Evolutionary conservation across 2,113 vertebrate genomes (phyloP), one percentile per base, ranked within the genome.

Genomic region (Dipodomys spectabilis): DNA sequence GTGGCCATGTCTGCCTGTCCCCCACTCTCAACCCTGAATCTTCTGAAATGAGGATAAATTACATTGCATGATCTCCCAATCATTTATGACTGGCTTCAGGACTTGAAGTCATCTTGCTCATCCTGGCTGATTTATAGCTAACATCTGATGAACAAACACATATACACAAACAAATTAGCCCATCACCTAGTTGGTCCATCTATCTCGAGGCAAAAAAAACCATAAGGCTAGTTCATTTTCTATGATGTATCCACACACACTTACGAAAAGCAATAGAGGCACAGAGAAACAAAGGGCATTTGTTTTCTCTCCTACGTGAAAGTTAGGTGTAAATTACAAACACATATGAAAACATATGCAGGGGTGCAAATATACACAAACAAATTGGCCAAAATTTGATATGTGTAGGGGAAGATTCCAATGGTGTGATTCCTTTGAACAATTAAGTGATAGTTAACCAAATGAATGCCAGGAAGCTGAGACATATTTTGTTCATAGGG

Each of bases 191-290:
- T n/a, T 39, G 23, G 19, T 57, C 49, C 53, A 80, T 45, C n/a
- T 77, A 73, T 68, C 60, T 39, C 0, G 0, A 49, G 32, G 8
- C 67, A 25, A 69, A 39, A 53, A 18, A 39, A 86, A 79, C 8
- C 5, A 67, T 81, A 79, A 64, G n/a, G 3, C 57, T 68, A 82
- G 49, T 82, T 39, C n/a, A 25, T 60, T 90, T 62, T 73, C 35
- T 71, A 77, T 82, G 53, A 67, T 25, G 12, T 62, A 32, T 69
- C 72, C 78, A 73, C 15, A 79, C 60, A 57, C 12, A 57, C 39
- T 39, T 39, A 39, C 6, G 15, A 57, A 84, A 80, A 80, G 57
- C 95, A 95, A 91, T 2, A 88, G 67, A 86, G n/a, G n/a, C 86
- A n/a, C 27, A 86, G 72, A 65, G 53, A 57, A 57, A 57, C 53